These are phyloP conservation scores for Macheiramphus alcinus DNA, from an alignment of 2,113 vertebrate species.

Conservation along the genomic window DNA sequence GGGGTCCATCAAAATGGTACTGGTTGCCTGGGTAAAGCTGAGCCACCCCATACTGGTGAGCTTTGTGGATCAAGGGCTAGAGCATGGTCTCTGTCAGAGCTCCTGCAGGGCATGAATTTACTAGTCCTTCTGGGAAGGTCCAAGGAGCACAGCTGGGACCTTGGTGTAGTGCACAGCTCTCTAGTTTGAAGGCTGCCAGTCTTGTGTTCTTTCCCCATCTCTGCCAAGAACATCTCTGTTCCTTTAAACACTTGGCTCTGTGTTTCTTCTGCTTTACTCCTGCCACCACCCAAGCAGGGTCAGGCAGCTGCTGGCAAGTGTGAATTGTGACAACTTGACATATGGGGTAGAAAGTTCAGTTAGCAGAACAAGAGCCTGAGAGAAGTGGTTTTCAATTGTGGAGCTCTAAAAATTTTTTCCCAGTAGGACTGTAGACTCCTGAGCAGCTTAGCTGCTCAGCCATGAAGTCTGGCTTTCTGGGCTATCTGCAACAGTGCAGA, in stretches of 20 bases:
- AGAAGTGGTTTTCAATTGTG: slow-evolving; percentile 15
- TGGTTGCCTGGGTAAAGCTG: neutral
- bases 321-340: neutral
- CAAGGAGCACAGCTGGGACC: neutral
- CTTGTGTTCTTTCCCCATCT: neutral
- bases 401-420: neutral
- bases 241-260: neutral
- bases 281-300: slow-evolving; percentile 18
- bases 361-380: neutral
- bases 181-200: neutral
- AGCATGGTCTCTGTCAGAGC: neutral
- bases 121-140: neutral
- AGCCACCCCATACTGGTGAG: neutral
- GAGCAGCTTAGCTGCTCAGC: neutral
- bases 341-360: neutral
- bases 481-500: neutral
- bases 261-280: neutral
- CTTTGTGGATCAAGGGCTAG: neutral
- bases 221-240: neutral
- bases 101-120: neutral
- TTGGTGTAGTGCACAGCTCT: neutral
- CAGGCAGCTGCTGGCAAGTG: slow-evolving; percentile 5
- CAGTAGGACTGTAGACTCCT: neutral
- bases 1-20: neutral
- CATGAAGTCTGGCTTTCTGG: neutral